Evolutionary conservation across 2,113 vertebrate species (phyloP).

Genomic region (Natator depressus): DNA sequence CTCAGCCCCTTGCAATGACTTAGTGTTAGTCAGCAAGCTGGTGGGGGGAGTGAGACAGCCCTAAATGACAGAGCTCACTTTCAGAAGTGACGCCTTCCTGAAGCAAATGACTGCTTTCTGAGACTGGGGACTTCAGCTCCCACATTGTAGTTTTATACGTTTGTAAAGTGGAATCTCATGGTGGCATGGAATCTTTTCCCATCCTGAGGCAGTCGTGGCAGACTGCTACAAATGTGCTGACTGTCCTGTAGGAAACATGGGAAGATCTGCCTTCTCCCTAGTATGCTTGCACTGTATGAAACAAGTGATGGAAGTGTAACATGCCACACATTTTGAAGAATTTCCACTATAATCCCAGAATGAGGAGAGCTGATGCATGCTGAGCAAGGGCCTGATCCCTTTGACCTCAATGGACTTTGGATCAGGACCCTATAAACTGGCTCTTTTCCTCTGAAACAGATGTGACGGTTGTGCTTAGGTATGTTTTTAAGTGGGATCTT

Average conservation of each 20-base stretch:
- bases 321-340: accelerated
- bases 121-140: not conserved
- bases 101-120: not conserved
- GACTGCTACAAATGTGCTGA: too few relatives aligned
- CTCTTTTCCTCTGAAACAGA: accelerated
- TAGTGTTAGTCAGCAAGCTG: not conserved
- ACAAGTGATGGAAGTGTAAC: accelerated
- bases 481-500: not conserved
- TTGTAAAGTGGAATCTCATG: not conserved
- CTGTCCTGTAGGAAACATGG: not conserved
- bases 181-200: not conserved
- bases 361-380: not conserved
- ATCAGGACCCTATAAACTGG: accelerated
- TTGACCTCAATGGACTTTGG: not conserved
- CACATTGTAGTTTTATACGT: not conserved
- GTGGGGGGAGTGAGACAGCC: not conserved
- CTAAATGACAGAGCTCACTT: too few relatives aligned
- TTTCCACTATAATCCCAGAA: accelerated
- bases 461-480: not conserved
- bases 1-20: not conserved
- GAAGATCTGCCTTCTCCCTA: not conserved
- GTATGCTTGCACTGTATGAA: not conserved
- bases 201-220: not conserved
- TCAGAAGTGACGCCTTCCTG: not conserved
- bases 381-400: not conserved